Percentiles rank a stretch among this genome's conserved stretches.
Evolutionary conservation across 2,113 vertebrate species (phyloP).

Genomic region (Tapirus terrestris): DNA sequence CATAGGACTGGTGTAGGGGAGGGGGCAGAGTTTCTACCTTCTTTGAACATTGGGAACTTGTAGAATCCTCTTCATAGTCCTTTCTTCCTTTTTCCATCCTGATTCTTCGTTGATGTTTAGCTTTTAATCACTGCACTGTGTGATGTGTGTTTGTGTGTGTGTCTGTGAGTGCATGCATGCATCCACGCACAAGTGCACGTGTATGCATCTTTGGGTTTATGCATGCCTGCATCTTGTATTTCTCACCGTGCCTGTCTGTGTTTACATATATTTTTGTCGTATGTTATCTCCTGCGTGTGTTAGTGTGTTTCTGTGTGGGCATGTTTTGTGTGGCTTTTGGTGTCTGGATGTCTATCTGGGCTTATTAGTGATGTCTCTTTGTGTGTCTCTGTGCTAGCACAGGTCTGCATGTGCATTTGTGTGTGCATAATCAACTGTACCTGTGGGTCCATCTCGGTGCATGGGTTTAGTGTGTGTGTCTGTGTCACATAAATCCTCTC

Average conservation of each 20-base stretch:
- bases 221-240: neutral
- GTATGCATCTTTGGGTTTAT: neutral
- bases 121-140: neutral
- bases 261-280: neutral
- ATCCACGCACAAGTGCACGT: rapidly evolving
- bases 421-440: neutral
- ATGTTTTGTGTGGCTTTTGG: neutral
- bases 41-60: neutral
- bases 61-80: neutral
- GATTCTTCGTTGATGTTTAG: neutral
- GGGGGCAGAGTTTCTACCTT: neutral
- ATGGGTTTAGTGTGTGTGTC: neutral
- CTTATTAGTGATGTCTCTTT: neutral
- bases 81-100: neutral
- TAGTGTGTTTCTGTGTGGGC: neutral
- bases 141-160: neutral
- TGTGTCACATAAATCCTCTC: neutral
- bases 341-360: neutral
- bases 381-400: neutral
- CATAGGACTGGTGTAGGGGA: neutral
- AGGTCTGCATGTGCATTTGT: neutral
- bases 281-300: rapidly evolving
- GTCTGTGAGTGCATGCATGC: rapidly evolving
- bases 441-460: neutral
- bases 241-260: neutral